Base-by-base conservation (phyloP, 2,113 vertebrate genomes). In the Anarrhichthys ocellatus region DNA sequence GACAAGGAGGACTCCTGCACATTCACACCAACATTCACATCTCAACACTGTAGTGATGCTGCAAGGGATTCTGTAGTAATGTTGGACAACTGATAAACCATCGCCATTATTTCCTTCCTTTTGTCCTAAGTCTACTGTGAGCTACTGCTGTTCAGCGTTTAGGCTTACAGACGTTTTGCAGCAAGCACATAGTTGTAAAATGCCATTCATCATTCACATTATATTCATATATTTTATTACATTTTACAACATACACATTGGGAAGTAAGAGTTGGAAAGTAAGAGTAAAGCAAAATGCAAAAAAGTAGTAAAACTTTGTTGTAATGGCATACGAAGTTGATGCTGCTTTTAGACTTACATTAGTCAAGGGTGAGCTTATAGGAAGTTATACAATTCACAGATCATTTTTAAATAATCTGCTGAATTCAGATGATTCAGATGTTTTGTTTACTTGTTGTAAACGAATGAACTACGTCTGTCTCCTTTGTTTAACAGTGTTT, bases 401-500 rank as follows among this genome's bases (percentile, higher is more conserved):
- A 68, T 18, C 20, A 13, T 22, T 22, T 4, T 36, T 7, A 1
- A 74, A 38, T 17, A 59, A 38, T 56, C 32, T 2, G 2, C n/a
- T 32, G 29, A 22, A 70, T 56, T 64, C 32, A 76, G 59, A 24
- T n/a, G 32, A 40, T 65, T 65, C 14, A 71, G n/a, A 76, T 67
- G 52, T 63, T 72, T 44, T n/a, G 27, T 82, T 50, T 38, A 76
- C 74, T 73, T 48, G 48, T 40, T 72, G 38, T 69, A 32, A 40
- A 48, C 62, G 61, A 73, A 78, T 71, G 22, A 9, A 56, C 38
- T 17, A 64, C 34, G 46, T 27, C 7, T 68, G 54, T 58, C 22
- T 58, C 20, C 46, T 38, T 32, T 34, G 42, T 75, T 69, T 9
- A 20, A 29, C 46, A 11, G 13, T 32, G 22, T 62, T 73, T 8